These are phyloP conservation scores for Cepaea nemoralis DNA, from an alignment of 1,140 invertebrate genomes.

Conservation along the genomic window DNA sequence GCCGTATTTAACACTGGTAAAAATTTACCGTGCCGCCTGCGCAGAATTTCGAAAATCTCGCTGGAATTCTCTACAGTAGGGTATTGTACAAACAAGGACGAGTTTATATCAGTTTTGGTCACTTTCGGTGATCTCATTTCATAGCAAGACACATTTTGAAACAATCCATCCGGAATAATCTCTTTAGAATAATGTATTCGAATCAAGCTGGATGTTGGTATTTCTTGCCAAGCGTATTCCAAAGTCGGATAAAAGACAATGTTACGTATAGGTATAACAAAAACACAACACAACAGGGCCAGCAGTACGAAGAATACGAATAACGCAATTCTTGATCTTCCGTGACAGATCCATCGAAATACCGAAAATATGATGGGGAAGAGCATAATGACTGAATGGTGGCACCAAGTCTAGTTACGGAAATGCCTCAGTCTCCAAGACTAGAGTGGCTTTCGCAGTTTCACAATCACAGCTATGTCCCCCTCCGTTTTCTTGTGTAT, in stretches of 20 bases:
- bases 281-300: background rate
- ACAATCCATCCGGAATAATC: background rate
- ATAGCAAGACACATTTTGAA: background rate
- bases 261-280: constrained; percentile 8
- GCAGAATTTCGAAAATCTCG: background rate
- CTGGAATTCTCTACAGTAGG: too few species aligned
- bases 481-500: too few species aligned
- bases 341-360: too few species aligned
- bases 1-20: background rate
- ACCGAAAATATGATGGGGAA: too few species aligned
- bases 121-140: background rate
- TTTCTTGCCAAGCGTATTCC: background rate
- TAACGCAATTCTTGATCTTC: too few species aligned
- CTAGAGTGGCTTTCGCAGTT: too few species aligned
- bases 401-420: too few species aligned
- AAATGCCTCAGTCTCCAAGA: too few species aligned
- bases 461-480: too few species aligned
- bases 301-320: too few species aligned
- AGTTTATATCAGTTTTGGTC: background rate
- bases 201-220: background rate
- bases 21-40: background rate
- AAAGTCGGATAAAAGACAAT: background rate
- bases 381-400: too few species aligned
- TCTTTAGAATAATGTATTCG: background rate
- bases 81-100: background rate